phyloP scores from a whole-genome alignment of 2,888 invertebrate genomes.

The Odontomyia ornata region DNA sequence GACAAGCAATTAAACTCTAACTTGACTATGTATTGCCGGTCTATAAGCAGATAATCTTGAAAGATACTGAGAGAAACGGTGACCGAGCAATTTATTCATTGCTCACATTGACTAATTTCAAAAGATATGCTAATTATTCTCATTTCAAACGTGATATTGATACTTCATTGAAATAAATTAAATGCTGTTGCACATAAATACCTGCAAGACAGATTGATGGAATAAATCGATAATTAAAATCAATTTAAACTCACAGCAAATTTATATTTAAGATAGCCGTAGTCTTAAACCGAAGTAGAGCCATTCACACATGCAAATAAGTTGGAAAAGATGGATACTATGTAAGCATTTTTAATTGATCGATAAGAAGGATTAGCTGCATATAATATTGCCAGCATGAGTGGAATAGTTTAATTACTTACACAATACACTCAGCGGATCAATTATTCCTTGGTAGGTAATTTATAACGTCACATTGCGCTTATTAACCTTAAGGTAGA shows the following conservation, averaged over 20 bases:
- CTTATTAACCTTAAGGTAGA: too few relatives aligned
- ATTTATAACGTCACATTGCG: too few relatives aligned
- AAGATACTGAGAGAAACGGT: not conserved
- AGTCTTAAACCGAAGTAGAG: not conserved
- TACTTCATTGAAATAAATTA: constrained; percentile 33
- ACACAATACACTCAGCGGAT: too few relatives aligned
- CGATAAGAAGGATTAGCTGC: not conserved
- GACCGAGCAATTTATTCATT: constrained; percentile 15
- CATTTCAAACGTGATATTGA: constrained; percentile 4
- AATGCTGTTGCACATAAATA: not conserved
- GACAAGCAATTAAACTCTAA: too few relatives aligned
- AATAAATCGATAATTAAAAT: constrained; percentile 45
- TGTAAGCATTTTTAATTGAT: not conserved
- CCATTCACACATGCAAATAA: constrained; percentile 35
- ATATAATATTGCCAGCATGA: not conserved
- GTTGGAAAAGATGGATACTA: not conserved
- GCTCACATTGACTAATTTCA: constrained; percentile 41
- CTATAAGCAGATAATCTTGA: too few relatives aligned
- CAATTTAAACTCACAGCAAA: constrained; percentile 43
- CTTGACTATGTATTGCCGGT: too few relatives aligned
- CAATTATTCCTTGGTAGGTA: too few relatives aligned
- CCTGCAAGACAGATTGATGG: constrained; percentile 38
- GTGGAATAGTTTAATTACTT: too few relatives aligned
- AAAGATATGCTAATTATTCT: constrained; percentile 46
- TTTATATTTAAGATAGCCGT: constrained; percentile 34